Percentiles rank a stretch among this genome's conserved stretches.
phyloP scores from a whole-genome alignment of 2,888 invertebrate species.

The Ptilodon capucinus region DNA sequence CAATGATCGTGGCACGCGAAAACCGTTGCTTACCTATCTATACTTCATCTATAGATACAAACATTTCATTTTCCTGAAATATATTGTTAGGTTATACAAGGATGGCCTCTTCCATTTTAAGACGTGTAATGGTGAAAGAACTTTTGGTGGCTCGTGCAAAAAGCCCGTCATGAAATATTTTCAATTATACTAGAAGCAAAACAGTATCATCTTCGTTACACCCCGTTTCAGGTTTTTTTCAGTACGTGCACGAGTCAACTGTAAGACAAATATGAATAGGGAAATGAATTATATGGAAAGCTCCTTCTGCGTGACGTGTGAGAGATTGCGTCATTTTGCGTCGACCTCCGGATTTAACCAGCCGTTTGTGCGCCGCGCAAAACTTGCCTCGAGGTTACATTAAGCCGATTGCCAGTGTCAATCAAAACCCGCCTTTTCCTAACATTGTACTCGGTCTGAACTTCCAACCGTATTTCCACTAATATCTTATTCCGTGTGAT shows the following conservation, averaged over 20 bases:
- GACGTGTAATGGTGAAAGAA: too few relatives aligned
- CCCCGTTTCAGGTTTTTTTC: constrained; percentile 36
- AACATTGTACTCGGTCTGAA: constrained; percentile 54
- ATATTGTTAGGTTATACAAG: background rate
- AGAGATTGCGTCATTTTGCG: constrained; percentile 79
- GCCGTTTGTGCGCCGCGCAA: constrained; percentile 73
- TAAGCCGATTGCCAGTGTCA: constrained; percentile 80
- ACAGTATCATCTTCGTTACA: constrained; percentile 18
- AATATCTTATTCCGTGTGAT: constrained; percentile 45
- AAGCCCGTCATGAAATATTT: constrained; percentile 4
- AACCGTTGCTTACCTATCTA: constrained; percentile 27
- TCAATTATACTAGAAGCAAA: constrained; percentile 22
- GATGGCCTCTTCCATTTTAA: too few relatives aligned
- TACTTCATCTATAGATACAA: constrained; percentile 17
- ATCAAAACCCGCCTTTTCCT: constrained; percentile 77
- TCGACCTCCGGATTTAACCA: constrained; percentile 80
- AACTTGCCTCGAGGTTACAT: constrained; percentile 81
- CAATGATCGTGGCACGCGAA: constrained; percentile 36
- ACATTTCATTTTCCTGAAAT: constrained; percentile 9
- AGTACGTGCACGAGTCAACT: constrained; percentile 57
- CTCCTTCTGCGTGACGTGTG: constrained; percentile 77
- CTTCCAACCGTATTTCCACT: constrained; percentile 49
- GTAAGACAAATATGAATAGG: constrained; percentile 80
- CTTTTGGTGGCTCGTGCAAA: background rate
- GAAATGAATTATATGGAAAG: constrained; percentile 80